Evolutionary conservation across 2,888 invertebrate species (phyloP), one percentile per base, ranked within the genome.

Genomic region (Rhyacophila evoluta): DNA sequence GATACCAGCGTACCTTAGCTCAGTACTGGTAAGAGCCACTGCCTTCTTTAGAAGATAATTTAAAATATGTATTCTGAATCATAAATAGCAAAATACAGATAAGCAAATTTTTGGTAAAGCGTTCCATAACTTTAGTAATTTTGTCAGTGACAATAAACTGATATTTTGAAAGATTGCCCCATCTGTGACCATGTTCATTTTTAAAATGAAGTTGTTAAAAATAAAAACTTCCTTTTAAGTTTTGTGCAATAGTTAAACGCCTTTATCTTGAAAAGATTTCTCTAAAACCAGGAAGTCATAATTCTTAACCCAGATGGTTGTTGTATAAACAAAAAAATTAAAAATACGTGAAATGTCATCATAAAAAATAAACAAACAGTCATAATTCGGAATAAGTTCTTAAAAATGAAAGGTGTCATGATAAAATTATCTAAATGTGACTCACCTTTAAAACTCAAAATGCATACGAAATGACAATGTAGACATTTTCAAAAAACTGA

Each of bases 361-460:
- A 33, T 33, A 33, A 55, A 55, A 55, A 55, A 55, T 55, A 55
- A 55, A 55, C 19, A 55, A 55, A 55, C 55, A 55, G 12, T 19
- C 15, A 55, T 25, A 1, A 55, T 55, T 55, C 10, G 55, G 19
- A 55, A 15, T 19, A 19, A 55, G 55, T 55, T 55, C 19, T 19
- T 3, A 15, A 15, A 55, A 55, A 55, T n/a, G 55, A 55, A 55
- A 55, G 6, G 25, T 55, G 19, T 55, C 55, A 55, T 55, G 55
- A 55, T 10, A 55, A 19, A 55, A 19, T 55, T 55, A 55, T 55
- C 55, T 10, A 19, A 55, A 55, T 55, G 19, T 55, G 55, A 55
- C 55, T 55, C 55, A 55, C 55, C 55, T 55, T 55, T 55, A 55
- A 55, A 55, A 55, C 55, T 55, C 55, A 55, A 55, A 55, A 55